Percentiles rank a stretch among this genome's conserved stretches.
Evolutionary conservation across 2,888 invertebrate genomes (phyloP).

Genomic region (Epinotia brunnichana): DNA sequence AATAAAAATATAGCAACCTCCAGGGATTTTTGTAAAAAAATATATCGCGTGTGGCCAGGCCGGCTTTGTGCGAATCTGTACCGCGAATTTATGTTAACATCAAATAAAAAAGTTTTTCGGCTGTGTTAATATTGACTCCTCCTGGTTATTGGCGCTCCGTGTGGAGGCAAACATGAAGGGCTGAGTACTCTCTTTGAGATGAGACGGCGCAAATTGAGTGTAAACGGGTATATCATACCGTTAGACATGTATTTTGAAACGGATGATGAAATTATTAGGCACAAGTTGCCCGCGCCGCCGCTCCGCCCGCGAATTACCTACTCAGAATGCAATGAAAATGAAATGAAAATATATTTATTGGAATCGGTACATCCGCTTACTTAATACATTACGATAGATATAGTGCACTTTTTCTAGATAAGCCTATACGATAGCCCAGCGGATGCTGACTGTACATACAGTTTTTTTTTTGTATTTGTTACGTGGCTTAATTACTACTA

Average conservation of each 20-base stretch:
- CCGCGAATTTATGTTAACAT: conserved; percentile 12
- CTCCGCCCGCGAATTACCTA: too few species aligned
- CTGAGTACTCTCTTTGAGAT: conserved; percentile 8
- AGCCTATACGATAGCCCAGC: too few species aligned
- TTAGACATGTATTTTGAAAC: background rate
- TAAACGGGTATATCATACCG: background rate
- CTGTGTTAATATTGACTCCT: conserved; percentile 32
- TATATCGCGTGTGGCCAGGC: background rate
- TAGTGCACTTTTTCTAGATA: too few species aligned
- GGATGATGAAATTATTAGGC: background rate
- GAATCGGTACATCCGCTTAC: too few species aligned
- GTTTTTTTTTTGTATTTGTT: too few species aligned
- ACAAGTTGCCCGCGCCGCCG: too few species aligned
- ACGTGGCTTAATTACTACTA: too few species aligned
- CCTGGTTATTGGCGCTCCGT: conserved; percentile 24
- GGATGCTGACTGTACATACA: too few species aligned
- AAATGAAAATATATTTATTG: too few species aligned
- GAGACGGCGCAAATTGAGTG: background rate
- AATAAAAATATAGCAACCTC: background rate
- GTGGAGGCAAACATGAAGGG: conserved; percentile 21
- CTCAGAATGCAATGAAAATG: too few species aligned
- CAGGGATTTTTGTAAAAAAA: too few species aligned
- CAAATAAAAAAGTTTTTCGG: conserved; percentile 33
- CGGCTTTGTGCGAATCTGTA: background rate
- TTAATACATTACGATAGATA: too few species aligned